Evolutionary conservation across 2,113 vertebrate genomes (phyloP).

Genomic region (Martes martes): DNA sequence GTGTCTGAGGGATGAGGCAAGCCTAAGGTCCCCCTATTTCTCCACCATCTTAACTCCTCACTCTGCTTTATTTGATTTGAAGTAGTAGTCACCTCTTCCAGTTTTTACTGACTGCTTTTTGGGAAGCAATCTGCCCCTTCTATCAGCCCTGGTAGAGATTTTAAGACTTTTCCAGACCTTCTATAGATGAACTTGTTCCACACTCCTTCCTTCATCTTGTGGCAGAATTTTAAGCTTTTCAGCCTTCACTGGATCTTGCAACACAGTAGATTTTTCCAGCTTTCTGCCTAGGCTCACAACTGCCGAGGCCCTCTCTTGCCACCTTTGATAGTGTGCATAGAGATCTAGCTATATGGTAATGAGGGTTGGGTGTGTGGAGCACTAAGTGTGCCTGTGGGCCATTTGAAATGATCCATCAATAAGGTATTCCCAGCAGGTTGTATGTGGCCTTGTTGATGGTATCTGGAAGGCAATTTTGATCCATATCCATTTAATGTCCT

Average conservation of each 20-base stretch:
- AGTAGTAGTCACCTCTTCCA: neutral
- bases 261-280: neutral
- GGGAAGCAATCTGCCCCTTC: neutral
- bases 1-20: neutral
- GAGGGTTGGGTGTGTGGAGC: neutral
- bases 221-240: neutral
- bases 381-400: neutral
- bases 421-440: neutral
- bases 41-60: neutral
- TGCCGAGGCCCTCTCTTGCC: neutral
- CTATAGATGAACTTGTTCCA: neutral
- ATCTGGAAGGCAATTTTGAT: neutral
- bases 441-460: neutral
- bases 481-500: neutral
- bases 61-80: neutral
- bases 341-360: neutral
- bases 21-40: neutral
- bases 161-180: neutral
- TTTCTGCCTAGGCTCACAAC: neutral
- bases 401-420: neutral
- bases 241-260: neutral
- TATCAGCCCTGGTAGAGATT: neutral
- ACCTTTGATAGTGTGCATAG: neutral
- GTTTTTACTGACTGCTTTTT: neutral
- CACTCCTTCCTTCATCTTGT: neutral